Evolutionary conservation across 2,113 vertebrate species (phyloP), one percentile per base, ranked within the genome.

Genomic region (Albula goreensis): DNA sequence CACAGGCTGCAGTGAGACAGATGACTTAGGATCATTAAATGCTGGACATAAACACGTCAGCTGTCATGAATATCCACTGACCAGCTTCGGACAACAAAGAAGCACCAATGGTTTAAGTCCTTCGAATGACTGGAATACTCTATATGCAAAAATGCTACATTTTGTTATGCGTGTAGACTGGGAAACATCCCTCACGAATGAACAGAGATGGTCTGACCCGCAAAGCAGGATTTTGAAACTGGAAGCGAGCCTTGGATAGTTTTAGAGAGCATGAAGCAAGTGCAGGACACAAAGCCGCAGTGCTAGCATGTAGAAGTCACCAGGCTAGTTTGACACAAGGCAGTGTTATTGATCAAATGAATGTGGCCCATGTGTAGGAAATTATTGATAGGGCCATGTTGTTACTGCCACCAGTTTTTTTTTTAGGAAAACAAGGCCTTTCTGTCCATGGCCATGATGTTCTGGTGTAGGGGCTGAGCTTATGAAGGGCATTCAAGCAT

Each of bases 161-260:
- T 90, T 70, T 87, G 85, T 77, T 89, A 85, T 66, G 22, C 85
- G 80, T 85, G 84, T 50, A 41, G 10, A 17, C 17, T 81, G 22
- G 66, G 50, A 85, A 83, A 81, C 83, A 78, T 74, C 50, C 60
- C 60, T 63, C 60, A 63, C 11, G 60, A 63, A 63, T 10, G 0
- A 63, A 74, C 25, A 86, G 49, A 82, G 13, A 78, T 81, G 51
- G 81, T 57, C 41, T 48, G 11, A 83, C 50, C 78, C 53, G 74
- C 86, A 41, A 89, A 87, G 78, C 70, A 52, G 88, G 84, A 80
- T 81, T 85, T n/a, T 81, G 74, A 22, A 83, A 88, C 48, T 86
- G 87, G 87, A 66, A 83, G 86, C 86, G 80, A 82, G 85, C 86
- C 70, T 78, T 78, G n/a, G 79, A 86, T 66, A 17, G 31, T 17